Base-by-base conservation (phyloP, 2,888 invertebrate species). In the Liopterus haemorrhoidalis region DNA sequence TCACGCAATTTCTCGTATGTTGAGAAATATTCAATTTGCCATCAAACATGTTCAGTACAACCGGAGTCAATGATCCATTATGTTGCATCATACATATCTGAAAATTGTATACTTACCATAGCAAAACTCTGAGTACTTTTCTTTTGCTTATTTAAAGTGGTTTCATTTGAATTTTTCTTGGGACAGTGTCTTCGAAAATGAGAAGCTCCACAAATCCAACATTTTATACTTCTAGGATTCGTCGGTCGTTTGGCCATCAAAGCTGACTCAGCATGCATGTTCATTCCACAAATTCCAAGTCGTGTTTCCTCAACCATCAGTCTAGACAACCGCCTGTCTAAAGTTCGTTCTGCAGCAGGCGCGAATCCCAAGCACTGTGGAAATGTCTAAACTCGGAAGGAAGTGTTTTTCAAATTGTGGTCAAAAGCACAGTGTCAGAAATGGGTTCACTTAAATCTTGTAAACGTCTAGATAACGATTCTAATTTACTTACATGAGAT, bases 341-440 rank as follows among this genome's bases (percentile, higher is more conserved):
- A 4, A 2, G 41, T 51, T 27, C 20, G 9, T 27, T 49, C 33
- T 6, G 12, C 28, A 21, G 12, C 33, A 18, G 43, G 11, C 2
- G 31, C 12, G 49, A 51, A n/a, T 51, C 44, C 46, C 46, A 51
- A 16, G 50, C 50, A 14, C 49, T 44, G 9, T 31, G 31, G 33
- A 51, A 49, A 41, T 49, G 33, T 45, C 35, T 18, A 24, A 38
- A 51, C n/a, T 36, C 31, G 14, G 28, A 4, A 4, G 46, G 46
- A 9, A 51, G 24, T 2, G 46, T 49, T 2, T 30, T 40, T 16
- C 42, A 39, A 5, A 50, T 5, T 5, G 25, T 46, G 5, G 49
- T 46, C 9, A 47, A 37, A 1, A 50, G 5, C 46, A 49, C 49
- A 8, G 37, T 24, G 28, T 49, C 40, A 12, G 19, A 22, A 9